phyloP scores from a whole-genome alignment of 2,797 vertebrate species.

The Muraenolepis orangiensis region DNA sequence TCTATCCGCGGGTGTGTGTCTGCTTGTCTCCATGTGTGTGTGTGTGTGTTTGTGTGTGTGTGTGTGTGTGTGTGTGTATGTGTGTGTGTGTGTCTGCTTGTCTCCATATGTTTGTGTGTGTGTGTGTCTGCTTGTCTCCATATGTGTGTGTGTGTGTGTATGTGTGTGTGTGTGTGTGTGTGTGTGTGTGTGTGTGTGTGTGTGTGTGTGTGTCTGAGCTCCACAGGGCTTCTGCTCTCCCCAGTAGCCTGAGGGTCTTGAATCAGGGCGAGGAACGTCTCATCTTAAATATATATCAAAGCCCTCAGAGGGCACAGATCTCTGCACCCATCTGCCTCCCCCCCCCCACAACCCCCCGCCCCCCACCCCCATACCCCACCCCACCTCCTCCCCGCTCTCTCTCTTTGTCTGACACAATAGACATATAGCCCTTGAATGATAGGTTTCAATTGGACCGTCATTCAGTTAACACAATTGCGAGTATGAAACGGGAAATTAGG shows the following conservation, averaged over 20 bases:
- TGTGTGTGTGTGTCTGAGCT: background rate
- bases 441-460: background rate
- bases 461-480: background rate
- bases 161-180: no score
- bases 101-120: no score
- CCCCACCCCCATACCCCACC: no score
- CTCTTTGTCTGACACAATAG: background rate
- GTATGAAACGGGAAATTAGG: no score
- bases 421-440: background rate
- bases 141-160: no score
- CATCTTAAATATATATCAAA: conserved; percentile 37
- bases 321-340: conserved; percentile 1
- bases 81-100: no score
- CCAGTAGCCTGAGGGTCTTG: conserved; percentile 20
- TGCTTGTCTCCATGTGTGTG: background rate
- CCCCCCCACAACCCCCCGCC: background rate
- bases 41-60: background rate
- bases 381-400: background rate
- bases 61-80: no score
- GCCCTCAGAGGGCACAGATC: conserved; percentile 14
- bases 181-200: conserved; percentile 1
- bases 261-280: conserved; percentile 32
- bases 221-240: conserved; percentile 18
- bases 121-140: no score
- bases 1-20: no score